Evolutionary conservation across 2,113 vertebrate genomes (phyloP).

Genomic region (Gallinago media): DNA sequence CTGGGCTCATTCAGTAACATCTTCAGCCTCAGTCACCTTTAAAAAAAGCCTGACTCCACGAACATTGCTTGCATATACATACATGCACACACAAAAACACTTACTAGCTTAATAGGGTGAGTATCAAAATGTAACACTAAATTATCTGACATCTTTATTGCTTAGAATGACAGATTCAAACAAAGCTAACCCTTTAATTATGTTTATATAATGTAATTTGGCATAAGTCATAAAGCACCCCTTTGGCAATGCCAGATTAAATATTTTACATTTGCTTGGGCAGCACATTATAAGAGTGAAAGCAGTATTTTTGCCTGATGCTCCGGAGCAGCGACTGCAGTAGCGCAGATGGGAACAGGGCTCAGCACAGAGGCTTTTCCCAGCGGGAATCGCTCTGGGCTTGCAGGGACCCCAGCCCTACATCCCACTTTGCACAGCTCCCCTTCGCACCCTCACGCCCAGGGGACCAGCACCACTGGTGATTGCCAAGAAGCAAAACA

Average conservation of each 20-base stretch:
- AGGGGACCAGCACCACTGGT: neutral
- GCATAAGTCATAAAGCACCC: slow-evolving; percentile 64
- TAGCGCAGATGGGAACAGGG: neutral
- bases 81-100: neutral
- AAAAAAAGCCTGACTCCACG: neutral
- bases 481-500: neutral
- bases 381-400: accelerated
- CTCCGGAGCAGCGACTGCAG: neutral
- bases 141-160: slow-evolving; percentile 72
- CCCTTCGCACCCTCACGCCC: neutral
- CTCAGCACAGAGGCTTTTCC: neutral
- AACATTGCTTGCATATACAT: neutral
- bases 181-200: slow-evolving; percentile 71
- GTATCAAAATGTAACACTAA: slow-evolving; percentile 56
- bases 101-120: slow-evolving; percentile 41
- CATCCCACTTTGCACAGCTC: neutral
- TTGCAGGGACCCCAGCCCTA: accelerated
- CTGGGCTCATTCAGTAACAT: neutral
- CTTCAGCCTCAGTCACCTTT: neutral
- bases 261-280: slow-evolving; percentile 62
- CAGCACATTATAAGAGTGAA: slow-evolving; percentile 34
- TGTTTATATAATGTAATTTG: slow-evolving; percentile 72
- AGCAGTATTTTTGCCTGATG: neutral
- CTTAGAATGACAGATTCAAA: slow-evolving; percentile 69
- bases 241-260: slow-evolving; percentile 68